Evolutionary conservation across 2,797 vertebrate genomes (phyloP), one percentile per base, ranked within the genome.

Genomic region (Arrhamphus sclerolepis): DNA sequence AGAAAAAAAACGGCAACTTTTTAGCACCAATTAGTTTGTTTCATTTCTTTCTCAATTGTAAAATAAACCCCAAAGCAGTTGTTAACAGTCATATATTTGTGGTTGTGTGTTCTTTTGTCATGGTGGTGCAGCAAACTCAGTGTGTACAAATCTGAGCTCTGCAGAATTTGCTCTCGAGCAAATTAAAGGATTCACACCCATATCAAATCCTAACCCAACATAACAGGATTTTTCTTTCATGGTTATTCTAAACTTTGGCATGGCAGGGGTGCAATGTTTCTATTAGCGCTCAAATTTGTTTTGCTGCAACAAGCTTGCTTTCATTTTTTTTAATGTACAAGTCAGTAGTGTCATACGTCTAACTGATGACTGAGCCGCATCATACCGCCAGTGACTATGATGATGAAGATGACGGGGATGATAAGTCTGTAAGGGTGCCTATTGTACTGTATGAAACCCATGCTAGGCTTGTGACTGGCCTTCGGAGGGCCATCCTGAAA

Each of bases 11-110:
- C 16, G 18, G 28, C 56, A 93, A 87, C 90, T 96, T 96, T 95
- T 94, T 95, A 96, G 94, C 94, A 94, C 92, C 92, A 81, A 94
- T 94, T 95, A 95, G 94, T 92, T 94, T 94, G 94, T 95, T 90
- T 96, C 91, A 79, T 90, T 87, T 88, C 84, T 91, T 95, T 94
- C 95, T 96, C 94, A 95, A 95, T 93, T 98, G 96, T 98, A 96
- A 96, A 98, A 98, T 98, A 98, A 98, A 98, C 93, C 95, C 94
- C 95, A 96, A 95, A 93, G 91, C 95, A 95, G 95, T 96, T 95
- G 95, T 96, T 96, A 95, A 96, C 93, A 90, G 87, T 90, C 87
- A 86, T 92, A 90, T 87, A 91, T 93, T 86, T 88, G 86, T 91
- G 84, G 73, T 94, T 91, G 94, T 90, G 85, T 96, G 80, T 92